A percentile compares a stretch with the other conserved stretches of the same genome.
Evolutionary conservation across 2,113 vertebrate genomes (phyloP).

Genomic region (Agelaius tricolor): DNA sequence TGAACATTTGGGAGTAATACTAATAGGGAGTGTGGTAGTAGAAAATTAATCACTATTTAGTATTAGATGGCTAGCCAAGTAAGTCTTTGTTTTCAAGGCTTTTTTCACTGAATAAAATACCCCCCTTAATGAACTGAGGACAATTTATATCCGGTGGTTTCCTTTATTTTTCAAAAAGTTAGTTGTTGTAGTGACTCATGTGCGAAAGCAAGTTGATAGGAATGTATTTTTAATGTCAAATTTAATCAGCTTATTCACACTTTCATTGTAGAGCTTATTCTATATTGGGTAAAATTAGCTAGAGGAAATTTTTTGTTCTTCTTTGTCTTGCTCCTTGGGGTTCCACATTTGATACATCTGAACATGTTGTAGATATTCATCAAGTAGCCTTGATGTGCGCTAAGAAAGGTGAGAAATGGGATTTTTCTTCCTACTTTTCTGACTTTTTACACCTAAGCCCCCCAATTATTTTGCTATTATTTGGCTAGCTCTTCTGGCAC

Average conservation of each 20-base stretch:
- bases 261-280: background rate
- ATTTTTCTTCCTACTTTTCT: background rate
- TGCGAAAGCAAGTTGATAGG: background rate
- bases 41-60: constrained; percentile 83
- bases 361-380: background rate
- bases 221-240: constrained; percentile 30
- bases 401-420: background rate
- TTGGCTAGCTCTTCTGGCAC: background rate
- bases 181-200: background rate
- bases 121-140: constrained; percentile 32
- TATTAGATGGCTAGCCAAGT: constrained; percentile 74
- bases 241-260: constrained; percentile 11
- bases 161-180: constrained; percentile 23
- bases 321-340: background rate
- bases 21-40: constrained; percentile 75
- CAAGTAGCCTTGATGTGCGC: background rate
- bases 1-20: constrained; percentile 84
- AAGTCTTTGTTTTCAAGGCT: constrained; percentile 71
- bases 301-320: background rate
- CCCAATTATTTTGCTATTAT: background rate
- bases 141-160: background rate
- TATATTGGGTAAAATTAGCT: background rate
- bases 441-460: background rate
- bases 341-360: background rate
- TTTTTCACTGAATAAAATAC: constrained; percentile 61